Evolutionary conservation across 2,888 invertebrate species (phyloP).

Genomic region (Pegoplata infirma): DNA sequence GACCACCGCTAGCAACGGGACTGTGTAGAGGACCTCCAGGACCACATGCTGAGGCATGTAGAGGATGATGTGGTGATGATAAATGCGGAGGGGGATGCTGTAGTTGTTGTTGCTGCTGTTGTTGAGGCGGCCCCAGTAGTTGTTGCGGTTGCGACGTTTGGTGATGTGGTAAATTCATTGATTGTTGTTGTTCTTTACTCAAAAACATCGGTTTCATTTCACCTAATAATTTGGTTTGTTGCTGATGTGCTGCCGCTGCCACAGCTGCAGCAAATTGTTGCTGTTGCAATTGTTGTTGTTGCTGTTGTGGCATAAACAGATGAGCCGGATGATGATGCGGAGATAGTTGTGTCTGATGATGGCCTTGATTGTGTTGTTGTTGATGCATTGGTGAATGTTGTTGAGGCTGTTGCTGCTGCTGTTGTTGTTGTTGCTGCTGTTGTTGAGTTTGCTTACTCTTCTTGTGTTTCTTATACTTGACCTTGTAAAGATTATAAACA

Average conservation of each 20-base stretch:
- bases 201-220: conserved; percentile 74
- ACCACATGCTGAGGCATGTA: conserved; percentile 68
- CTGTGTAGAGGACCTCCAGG: conserved; percentile 44
- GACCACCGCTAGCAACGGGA: conserved; percentile 28
- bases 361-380: conserved; percentile 71
- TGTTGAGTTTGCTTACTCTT: conserved; percentile 83
- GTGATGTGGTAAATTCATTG: conserved; percentile 71
- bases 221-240: conserved; percentile 71
- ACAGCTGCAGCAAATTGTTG: conserved; percentile 73
- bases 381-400: conserved; percentile 73
- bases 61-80: conserved; percentile 73
- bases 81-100: conserved; percentile 70
- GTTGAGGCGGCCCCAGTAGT: conserved; percentile 75
- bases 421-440: conserved; percentile 78
- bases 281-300: conserved; percentile 70
- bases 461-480: conserved; percentile 98
- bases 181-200: conserved; percentile 72
- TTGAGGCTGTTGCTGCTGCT: conserved; percentile 77
- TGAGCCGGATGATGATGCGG: conserved; percentile 75
- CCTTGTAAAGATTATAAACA: conserved; percentile 99
- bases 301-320: conserved; percentile 74
- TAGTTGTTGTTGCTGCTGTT: conserved; percentile 69
- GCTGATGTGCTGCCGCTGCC: conserved; percentile 73
- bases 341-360: conserved; percentile 71
- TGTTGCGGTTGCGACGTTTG: conserved; percentile 66